Percentiles rank a stretch among this genome's conserved stretches.
phyloP scores from a whole-genome alignment of 2,113 vertebrate genomes.

The Poecilia latipinna region DNA sequence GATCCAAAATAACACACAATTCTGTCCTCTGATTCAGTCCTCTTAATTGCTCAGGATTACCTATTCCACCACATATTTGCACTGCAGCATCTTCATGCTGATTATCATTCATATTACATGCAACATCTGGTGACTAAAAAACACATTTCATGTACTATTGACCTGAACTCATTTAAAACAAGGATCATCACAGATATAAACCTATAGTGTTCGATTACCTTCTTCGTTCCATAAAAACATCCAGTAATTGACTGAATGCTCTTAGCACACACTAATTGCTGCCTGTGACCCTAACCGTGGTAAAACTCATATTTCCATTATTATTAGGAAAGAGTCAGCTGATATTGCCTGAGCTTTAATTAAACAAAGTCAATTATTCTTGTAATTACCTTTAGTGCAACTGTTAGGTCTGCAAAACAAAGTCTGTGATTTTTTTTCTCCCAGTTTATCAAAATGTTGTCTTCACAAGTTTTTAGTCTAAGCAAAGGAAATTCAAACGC shows the following conservation, averaged over 20 bases:
- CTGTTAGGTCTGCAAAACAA: not conserved
- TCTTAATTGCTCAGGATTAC: not conserved
- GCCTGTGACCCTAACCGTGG: slow-evolving; percentile 7
- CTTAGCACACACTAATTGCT: slow-evolving; percentile 24
- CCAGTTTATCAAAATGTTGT: no score
- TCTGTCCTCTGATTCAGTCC: no score
- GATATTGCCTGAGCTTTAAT: slow-evolving; percentile 4
- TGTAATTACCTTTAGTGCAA: not conserved
- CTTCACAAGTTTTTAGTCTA: no score
- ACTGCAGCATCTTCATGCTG: not conserved
- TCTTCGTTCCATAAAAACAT: not conserved
- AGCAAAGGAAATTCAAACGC: no score
- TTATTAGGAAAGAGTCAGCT: slow-evolving; percentile 1
- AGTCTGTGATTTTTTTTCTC: not conserved
- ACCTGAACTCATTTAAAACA: not conserved
- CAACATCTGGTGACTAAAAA: not conserved
- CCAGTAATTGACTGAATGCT: slow-evolving; percentile 12
- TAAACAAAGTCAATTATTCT: slow-evolving; percentile 26
- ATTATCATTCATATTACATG: not conserved
- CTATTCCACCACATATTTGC: no score
- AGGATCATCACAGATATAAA: not conserved
- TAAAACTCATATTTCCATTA: slow-evolving; percentile 21
- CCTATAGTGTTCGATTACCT: not conserved
- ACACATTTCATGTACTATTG: slow-evolving; percentile 3
- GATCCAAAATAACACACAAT: no score